Base-by-base conservation (phyloP, 2,888 invertebrate genomes). In the Ochropleura plecta region DNA sequence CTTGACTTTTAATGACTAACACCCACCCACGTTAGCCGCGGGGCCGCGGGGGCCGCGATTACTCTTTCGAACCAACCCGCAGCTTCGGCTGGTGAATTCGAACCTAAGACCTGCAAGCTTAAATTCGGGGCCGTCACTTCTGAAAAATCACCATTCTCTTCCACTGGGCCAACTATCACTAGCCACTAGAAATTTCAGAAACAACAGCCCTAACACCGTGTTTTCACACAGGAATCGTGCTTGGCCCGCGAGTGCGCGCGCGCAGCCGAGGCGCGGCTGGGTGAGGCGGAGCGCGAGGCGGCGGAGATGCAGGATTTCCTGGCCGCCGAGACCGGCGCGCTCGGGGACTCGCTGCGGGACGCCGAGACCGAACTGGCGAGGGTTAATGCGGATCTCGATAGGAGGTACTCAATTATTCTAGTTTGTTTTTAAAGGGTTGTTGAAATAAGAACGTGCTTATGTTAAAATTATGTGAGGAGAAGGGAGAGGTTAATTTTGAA, bases 241-340 rank as follows among this genome's bases (percentile, higher is more conserved):
- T 97, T 97, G 81, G 98, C 97, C 76, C 94, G 98, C 70, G 97
- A 97, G 73, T 96, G 97, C 0, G 98, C 98, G 83, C 97, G 98
- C 72, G 93, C 97, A 18, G 94, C 98, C 64, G 95, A 98, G 73
- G 97, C 98, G 82, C 98, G 98, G 84, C 97, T 98, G 83, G 97
- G 97, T 78, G 98, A 98, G 88, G 97, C 98, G 44, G 98, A 99
- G 92, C 97, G 97, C 40, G 99, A 99, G 92, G 97, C 98, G 48
- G 97, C 97, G 5, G 99, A 99, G 94, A 97, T 99, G 95, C 98
- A 98, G 91, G 98, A 99, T 90, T 99, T 99, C 92, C 97, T 99
- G 81, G 98, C 98, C 88, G 98, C 98, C 14, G 99, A 99, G 94
- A 98, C 98, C 88, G 97, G 97, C 8, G 98, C 98, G 12, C 96